These are phyloP conservation scores for Peromyscus nudipes DNA, from an alignment of 2,797 vertebrate species.

Conservation along the genomic window DNA sequence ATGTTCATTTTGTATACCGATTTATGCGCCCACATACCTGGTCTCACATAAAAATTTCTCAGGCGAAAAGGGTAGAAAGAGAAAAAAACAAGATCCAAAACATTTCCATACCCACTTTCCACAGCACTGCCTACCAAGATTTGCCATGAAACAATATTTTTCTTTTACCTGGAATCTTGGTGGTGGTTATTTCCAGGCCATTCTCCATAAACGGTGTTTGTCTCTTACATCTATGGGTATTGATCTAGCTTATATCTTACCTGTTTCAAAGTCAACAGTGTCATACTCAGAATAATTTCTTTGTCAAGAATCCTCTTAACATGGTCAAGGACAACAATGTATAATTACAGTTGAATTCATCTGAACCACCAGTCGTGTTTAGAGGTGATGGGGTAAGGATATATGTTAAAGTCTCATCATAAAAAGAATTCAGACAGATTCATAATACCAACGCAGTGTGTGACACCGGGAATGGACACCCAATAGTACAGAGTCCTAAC, in stretches of 20 bases:
- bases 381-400: not conserved
- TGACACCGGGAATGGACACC: not conserved
- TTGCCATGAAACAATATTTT: not conserved
- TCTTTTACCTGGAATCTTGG: slow-evolving; percentile 28
- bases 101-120: not conserved
- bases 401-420: not conserved
- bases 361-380: slow-evolving; percentile 12
- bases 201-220: slow-evolving; percentile 24
- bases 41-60: not conserved
- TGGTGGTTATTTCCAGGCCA: not conserved
- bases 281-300: slow-evolving; percentile 37
- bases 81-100: not conserved
- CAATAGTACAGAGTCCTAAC: not conserved
- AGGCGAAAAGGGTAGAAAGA: not conserved
- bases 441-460: not conserved
- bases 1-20: not conserved
- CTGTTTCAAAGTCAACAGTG: slow-evolving; percentile 44
- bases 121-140: not conserved
- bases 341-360: slow-evolving; percentile 38
- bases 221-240: not conserved
- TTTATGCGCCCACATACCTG: not conserved
- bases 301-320: slow-evolving; percentile 54
- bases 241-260: slow-evolving; percentile 6
- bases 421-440: slow-evolving; percentile 11
- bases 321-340: slow-evolving; percentile 34